These are phyloP conservation scores for Acanthopleura granulata DNA, from an alignment of 2,888 invertebrate species.

Conservation along the genomic window DNA sequence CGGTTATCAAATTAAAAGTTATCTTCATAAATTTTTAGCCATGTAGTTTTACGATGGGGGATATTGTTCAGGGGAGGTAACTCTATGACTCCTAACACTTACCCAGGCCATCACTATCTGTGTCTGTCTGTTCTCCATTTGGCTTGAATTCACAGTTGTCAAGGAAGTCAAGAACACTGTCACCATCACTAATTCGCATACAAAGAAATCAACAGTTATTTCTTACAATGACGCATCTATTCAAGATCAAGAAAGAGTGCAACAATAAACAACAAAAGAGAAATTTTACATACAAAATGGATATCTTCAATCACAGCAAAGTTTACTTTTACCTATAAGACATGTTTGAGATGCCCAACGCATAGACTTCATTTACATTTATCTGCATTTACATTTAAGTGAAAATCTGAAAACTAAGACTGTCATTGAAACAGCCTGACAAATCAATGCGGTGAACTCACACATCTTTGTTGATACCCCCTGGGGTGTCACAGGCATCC, in stretches of 20 bases:
- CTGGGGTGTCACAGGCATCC: constrained; percentile 72
- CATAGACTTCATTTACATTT: too few relatives aligned
- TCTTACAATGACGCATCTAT: neutral
- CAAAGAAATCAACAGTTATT: neutral
- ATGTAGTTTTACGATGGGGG: too few relatives aligned
- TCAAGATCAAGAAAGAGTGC: neutral
- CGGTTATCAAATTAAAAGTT: too few relatives aligned
- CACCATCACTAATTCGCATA: constrained; percentile 42
- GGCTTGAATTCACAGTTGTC: constrained; percentile 52
- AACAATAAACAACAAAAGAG: neutral
- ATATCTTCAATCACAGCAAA: too few relatives aligned
- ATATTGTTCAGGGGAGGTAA: too few relatives aligned
- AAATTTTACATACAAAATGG: too few relatives aligned
- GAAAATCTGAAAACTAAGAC: too few relatives aligned
- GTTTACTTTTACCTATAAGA: too few relatives aligned
- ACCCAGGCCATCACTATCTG: constrained; percentile 38
- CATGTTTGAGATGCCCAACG: too few relatives aligned
- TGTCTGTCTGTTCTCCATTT: constrained; percentile 51
- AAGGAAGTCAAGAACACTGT: constrained; percentile 37
- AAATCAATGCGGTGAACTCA: constrained; percentile 25
- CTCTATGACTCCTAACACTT: neutral
- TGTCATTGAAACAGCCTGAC: too few relatives aligned
- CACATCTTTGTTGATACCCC: constrained; percentile 39
- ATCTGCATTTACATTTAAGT: too few relatives aligned
- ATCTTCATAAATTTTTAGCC: too few relatives aligned